These are phyloP conservation scores for Karalla daura DNA, from an alignment of 2,797 vertebrate species.

Conservation along the genomic window DNA sequence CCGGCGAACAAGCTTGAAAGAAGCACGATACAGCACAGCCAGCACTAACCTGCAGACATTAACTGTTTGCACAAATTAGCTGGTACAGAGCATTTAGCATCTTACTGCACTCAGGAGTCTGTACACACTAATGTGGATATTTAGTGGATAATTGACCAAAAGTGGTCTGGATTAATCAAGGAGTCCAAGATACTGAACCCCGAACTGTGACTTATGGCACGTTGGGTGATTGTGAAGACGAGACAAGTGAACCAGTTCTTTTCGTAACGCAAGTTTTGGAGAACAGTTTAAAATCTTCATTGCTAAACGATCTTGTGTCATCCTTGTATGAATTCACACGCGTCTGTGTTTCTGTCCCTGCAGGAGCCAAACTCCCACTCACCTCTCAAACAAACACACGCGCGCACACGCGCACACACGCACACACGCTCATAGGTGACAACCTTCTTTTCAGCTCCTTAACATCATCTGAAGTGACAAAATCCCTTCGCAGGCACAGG, in stretches of 20 bases:
- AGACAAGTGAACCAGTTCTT: no score
- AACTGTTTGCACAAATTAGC: conserved; percentile 6
- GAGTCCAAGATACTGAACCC: no score
- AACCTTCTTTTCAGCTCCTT: conserved; percentile 25
- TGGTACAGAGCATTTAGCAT: not conserved
- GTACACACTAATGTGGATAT: not conserved
- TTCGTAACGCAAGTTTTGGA: no score
- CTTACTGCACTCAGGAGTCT: not conserved
- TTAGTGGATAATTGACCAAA: no score
- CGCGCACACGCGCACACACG: not conserved
- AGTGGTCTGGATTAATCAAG: no score
- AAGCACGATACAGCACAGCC: not conserved
- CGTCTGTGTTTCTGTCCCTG: conserved; percentile 26
- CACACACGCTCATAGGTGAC: conserved; percentile 1
- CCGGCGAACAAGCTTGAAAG: not conserved
- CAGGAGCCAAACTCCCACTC: conserved; percentile 43
- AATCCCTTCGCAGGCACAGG: conserved; percentile 20
- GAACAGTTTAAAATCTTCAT: no score
- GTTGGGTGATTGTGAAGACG: no score
- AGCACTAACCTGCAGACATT: not conserved
- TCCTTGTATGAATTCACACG: conserved; percentile 33
- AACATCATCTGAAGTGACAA: conserved; percentile 37
- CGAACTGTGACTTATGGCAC: no score
- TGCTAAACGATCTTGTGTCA: conserved; percentile 18
- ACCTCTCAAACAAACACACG: conserved; percentile 18